phyloP scores from a whole-genome alignment of 2,797 vertebrate species.

The Mus spretus region DNA sequence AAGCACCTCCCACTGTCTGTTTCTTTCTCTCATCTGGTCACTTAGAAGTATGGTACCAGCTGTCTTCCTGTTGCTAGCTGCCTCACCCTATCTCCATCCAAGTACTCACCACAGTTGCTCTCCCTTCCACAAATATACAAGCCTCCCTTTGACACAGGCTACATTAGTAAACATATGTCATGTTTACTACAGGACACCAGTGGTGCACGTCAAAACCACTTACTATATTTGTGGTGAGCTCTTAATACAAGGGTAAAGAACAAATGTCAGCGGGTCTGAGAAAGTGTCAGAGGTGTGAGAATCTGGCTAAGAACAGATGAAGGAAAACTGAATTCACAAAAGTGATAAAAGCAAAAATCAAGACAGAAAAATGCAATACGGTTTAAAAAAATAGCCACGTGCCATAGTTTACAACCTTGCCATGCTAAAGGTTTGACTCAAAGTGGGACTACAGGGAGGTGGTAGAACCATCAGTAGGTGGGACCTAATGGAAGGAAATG shows the following conservation, averaged over 20 bases:
- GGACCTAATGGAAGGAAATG: neutral
- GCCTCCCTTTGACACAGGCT: constrained; percentile 95
- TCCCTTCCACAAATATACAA: constrained; percentile 95
- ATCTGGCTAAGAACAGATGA: neutral
- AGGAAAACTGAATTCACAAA: neutral
- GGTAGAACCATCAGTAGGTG: neutral
- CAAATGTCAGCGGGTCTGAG: neutral
- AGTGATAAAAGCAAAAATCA: constrained; percentile 1
- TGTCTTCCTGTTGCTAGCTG: constrained; percentile 96
- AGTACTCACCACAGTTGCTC: constrained; percentile 97
- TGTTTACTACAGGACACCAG: neutral
- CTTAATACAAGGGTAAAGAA: neutral
- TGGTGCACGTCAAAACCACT: neutral
- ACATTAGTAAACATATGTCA: neutral
- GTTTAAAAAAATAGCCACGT: neutral
- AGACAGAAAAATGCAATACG: neutral
- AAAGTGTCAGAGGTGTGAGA: constrained; percentile 20
- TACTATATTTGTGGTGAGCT: neutral
- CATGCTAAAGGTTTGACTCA: neutral
- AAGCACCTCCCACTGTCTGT: neutral
- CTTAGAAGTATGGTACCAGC: constrained; percentile 90
- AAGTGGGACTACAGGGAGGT: neutral
- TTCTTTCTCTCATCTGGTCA: neutral
- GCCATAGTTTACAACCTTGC: neutral
- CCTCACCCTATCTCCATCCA: constrained; percentile 96